Evolutionary conservation across 2,888 invertebrate species (phyloP).

Genomic region (Nymphalis urticae): DNA sequence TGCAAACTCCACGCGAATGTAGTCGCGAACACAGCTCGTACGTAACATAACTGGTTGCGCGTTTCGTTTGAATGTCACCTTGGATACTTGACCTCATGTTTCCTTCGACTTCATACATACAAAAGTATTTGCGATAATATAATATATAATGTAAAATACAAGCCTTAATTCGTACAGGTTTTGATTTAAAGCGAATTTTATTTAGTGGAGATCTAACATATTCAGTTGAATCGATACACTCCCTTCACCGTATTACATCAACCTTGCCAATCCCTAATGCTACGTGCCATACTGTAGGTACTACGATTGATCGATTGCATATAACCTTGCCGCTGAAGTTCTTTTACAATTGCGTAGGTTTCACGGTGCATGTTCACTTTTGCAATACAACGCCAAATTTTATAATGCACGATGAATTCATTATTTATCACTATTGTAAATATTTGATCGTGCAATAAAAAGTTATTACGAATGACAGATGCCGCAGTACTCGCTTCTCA

Average conservation of each 20-base stretch:
- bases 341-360: slow-evolving; percentile 33
- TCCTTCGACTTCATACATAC: slow-evolving; percentile 32
- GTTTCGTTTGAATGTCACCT: slow-evolving; percentile 38
- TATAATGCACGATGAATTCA: neutral
- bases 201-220: neutral
- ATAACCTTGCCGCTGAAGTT: slow-evolving; percentile 36
- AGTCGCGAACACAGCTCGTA: slow-evolving; percentile 15
- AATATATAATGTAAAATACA: slow-evolving; percentile 1
- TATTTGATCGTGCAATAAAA: too few species aligned
- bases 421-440: neutral
- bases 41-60: slow-evolving; percentile 28
- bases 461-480: too few species aligned
- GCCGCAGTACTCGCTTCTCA: too few species aligned
- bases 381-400: slow-evolving; percentile 27
- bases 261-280: slow-evolving; percentile 36
- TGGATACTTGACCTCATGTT: slow-evolving; percentile 34
- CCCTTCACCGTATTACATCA: slow-evolving; percentile 33
- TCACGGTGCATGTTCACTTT: slow-evolving; percentile 28
- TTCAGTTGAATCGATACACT: slow-evolving; percentile 20
- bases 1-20: neutral
- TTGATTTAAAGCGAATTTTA: neutral
- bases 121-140: slow-evolving; percentile 11
- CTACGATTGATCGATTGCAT: slow-evolving; percentile 32
- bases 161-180: too few species aligned
- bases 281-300: slow-evolving; percentile 27